Evolutionary conservation across 2,113 vertebrate species (phyloP).

Genomic region (Stegastes partitus): DNA sequence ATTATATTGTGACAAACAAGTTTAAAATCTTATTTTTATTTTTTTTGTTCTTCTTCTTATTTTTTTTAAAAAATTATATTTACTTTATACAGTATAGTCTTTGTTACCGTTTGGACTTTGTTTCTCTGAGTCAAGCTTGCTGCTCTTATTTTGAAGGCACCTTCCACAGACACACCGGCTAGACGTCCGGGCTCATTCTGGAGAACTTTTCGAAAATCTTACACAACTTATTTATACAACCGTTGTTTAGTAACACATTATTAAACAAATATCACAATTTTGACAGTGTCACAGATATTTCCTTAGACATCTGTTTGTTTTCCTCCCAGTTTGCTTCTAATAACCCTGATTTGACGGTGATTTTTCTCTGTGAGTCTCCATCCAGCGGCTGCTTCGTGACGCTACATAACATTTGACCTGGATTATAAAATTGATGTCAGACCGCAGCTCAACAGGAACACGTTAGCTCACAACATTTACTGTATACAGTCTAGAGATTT

Average conservation of each 20-base stretch:
- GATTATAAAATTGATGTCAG: not conserved
- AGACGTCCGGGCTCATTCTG: not conserved
- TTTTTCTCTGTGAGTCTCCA: not conserved
- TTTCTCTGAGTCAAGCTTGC: no score
- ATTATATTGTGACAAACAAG: no score
- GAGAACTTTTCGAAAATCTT: constrained; percentile 9
- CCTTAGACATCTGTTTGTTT: no score
- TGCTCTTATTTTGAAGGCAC: constrained; percentile 49
- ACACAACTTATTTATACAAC: constrained; percentile 58
- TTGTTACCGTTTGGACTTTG: no score
- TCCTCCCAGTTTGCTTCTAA: not conserved
- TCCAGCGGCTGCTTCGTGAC: not conserved
- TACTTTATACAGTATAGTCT: no score
- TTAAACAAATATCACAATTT: not conserved
- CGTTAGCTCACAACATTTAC: no score
- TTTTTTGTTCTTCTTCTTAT: no score
- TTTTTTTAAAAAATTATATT: no score
- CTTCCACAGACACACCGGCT: rapidly evolving
- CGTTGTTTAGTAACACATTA: constrained; percentile 28
- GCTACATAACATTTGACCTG: not conserved
- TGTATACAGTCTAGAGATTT: no score
- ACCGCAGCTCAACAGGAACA: not conserved
- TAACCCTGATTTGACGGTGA: not conserved
- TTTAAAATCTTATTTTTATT: no score
- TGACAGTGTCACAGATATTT: not conserved